Evolutionary conservation across 2,888 invertebrate genomes (phyloP).

Genomic region (Dicroscelio sp.): DNA sequence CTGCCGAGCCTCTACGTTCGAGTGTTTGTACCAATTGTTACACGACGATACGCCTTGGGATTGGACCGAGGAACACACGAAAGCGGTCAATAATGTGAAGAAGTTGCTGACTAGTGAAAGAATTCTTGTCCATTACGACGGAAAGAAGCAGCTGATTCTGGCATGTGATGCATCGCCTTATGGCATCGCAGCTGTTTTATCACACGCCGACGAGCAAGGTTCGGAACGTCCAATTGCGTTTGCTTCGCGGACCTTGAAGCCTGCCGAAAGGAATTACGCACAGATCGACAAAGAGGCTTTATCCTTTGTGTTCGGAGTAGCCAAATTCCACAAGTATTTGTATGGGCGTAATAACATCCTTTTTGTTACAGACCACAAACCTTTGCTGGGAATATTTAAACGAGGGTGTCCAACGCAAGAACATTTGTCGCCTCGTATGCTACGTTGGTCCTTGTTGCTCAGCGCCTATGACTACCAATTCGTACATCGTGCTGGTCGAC

Average conservation of each 20-base stretch:
- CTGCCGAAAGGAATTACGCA: constrained; percentile 77
- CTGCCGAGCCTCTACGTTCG: constrained; percentile 34
- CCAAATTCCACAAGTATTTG: constrained; percentile 83
- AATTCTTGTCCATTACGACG: constrained; percentile 80
- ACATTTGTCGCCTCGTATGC: constrained; percentile 49
- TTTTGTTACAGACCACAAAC: constrained; percentile 90
- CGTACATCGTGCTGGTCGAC: background rate
- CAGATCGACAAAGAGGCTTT: constrained; percentile 85
- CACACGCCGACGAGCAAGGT: constrained; percentile 72
- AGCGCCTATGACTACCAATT: constrained; percentile 44
- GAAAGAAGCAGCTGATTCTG: constrained; percentile 84
- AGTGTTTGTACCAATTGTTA: constrained; percentile 85
- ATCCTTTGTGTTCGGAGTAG: constrained; percentile 81
- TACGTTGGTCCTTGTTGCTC: constrained; percentile 37
- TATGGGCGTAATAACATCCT: constrained; percentile 84
- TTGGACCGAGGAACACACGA: constrained; percentile 84
- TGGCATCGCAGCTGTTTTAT: constrained; percentile 88
- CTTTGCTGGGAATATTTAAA: constrained; percentile 78
- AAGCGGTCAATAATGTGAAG: constrained; percentile 82
- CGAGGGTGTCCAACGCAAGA: constrained; percentile 23
- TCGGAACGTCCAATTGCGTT: constrained; percentile 50
- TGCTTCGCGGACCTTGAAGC: constrained; percentile 61
- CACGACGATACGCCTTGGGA: constrained; percentile 79
- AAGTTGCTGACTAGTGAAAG: constrained; percentile 53
- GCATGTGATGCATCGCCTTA: constrained; percentile 90